Evolutionary conservation across 2,797 vertebrate species (phyloP).

Genomic region (Brotula barbata): DNA sequence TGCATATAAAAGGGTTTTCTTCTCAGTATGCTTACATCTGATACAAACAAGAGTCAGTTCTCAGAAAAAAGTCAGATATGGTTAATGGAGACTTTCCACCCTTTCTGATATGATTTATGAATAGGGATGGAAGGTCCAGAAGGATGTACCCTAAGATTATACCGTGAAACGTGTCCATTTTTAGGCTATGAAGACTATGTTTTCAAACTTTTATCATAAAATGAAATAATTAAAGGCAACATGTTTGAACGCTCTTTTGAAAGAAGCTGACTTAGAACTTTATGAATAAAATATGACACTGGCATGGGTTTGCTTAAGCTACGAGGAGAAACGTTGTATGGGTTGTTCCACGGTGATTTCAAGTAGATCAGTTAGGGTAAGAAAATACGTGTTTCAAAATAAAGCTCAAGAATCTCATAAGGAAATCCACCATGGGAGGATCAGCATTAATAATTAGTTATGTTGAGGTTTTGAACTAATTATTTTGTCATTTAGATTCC

Average conservation of each 20-base stretch:
- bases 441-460: constrained; percentile 46
- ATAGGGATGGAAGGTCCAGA: constrained; percentile 31
- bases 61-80: constrained; percentile 15
- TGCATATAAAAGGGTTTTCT: constrained; percentile 15
- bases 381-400: constrained; percentile 38
- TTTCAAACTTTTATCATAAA: constrained; percentile 59
- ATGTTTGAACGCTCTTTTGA: constrained; percentile 61
- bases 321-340: constrained; percentile 68
- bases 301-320: constrained; percentile 73
- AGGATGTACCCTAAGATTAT: constrained; percentile 24
- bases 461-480: constrained; percentile 46
- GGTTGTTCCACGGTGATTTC: constrained; percentile 64
- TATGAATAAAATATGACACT: constrained; percentile 73
- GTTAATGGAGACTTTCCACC: constrained; percentile 12
- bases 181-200: constrained; percentile 31
- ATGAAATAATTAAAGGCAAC: constrained; percentile 69
- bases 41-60: constrained; percentile 6
- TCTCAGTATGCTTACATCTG: constrained; percentile 8
- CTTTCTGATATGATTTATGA: constrained; percentile 40
- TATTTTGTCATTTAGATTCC: constrained; percentile 46
- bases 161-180: constrained; percentile 37
- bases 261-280: constrained; percentile 60
- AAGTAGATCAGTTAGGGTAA: constrained; percentile 49
- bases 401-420: constrained; percentile 18
- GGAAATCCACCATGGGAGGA: constrained; percentile 4